phyloP scores from a whole-genome alignment of 1,140 invertebrate species.

The Trichonephila inaurata region DNA sequence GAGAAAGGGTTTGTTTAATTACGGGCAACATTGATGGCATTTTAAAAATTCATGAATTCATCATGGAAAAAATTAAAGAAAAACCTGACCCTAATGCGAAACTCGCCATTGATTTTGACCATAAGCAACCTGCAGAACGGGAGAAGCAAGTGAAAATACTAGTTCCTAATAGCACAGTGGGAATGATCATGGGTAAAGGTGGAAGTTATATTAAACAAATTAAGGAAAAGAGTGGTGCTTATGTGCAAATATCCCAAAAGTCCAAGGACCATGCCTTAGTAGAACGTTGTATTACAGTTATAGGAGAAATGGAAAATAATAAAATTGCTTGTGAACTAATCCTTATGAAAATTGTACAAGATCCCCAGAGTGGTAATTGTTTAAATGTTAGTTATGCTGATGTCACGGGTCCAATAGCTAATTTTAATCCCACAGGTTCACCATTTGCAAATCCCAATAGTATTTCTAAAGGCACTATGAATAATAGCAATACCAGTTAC shows the following conservation, averaged over 20 bases:
- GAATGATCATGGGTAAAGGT: conserved; percentile 99
- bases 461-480: conserved; percentile 75
- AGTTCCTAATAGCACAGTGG: conserved; percentile 98
- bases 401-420: conserved; percentile 95
- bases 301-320: conserved; percentile 94
- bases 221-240: conserved; percentile 97
- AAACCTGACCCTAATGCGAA: conserved; percentile 95
- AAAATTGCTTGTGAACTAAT: conserved; percentile 96
- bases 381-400: conserved; percentile 98
- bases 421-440: conserved; percentile 97
- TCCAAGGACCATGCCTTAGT: conserved; percentile 97
- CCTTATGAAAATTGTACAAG: conserved; percentile 97
- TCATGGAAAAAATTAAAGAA: conserved; percentile 98
- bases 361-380: conserved; percentile 98
- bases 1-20: conserved; percentile 97
- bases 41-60: conserved; percentile 95
- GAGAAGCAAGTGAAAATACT: conserved; percentile 94
- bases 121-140: conserved; percentile 82
- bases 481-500: conserved; percentile 78
- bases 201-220: conserved; percentile 99
- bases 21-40: conserved; percentile 96
- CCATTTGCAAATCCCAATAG: conserved; percentile 88
- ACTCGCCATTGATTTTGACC: conserved; percentile 84
- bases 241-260: conserved; percentile 99
- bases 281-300: conserved; percentile 98